Percentiles rank a stretch among this genome's conserved stretches.
Evolutionary conservation across 2,113 vertebrate genomes (phyloP).

Genomic region (Cyprinus carpio): DNA sequence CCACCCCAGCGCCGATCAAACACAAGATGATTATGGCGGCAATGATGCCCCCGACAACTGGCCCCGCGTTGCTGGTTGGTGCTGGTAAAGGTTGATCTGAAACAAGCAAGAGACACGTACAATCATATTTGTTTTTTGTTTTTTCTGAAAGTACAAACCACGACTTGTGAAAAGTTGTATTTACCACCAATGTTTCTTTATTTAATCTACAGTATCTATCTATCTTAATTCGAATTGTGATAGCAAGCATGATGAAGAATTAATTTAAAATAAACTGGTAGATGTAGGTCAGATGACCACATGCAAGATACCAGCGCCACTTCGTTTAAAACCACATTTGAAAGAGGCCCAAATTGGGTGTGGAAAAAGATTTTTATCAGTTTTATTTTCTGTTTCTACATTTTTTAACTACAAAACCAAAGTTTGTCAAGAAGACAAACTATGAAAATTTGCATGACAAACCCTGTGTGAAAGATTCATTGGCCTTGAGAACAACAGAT

Average conservation of each 20-base stretch:
- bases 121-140: background rate
- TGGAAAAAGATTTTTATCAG: background rate
- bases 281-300: constrained; percentile 5
- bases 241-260: too few species aligned
- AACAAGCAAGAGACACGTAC: background rate
- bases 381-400: background rate
- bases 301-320: background rate
- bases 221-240: background rate
- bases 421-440: too few species aligned
- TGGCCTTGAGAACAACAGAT: too few species aligned
- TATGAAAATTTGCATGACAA: too few species aligned
- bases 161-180: background rate
- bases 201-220: too few species aligned
- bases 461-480: too few species aligned
- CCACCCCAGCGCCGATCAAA: constrained; percentile 65
- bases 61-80: constrained; percentile 67
- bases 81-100: constrained; percentile 54
- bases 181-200: background rate
- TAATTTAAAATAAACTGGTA: too few species aligned
- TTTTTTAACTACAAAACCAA: too few species aligned
- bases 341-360: background rate
- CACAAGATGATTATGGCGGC: constrained; percentile 73
- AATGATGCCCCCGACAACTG: constrained; percentile 81
- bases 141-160: background rate
- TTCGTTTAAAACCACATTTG: background rate